phyloP scores from a whole-genome alignment of 2,888 invertebrate species.

The Brenthis hecate region DNA sequence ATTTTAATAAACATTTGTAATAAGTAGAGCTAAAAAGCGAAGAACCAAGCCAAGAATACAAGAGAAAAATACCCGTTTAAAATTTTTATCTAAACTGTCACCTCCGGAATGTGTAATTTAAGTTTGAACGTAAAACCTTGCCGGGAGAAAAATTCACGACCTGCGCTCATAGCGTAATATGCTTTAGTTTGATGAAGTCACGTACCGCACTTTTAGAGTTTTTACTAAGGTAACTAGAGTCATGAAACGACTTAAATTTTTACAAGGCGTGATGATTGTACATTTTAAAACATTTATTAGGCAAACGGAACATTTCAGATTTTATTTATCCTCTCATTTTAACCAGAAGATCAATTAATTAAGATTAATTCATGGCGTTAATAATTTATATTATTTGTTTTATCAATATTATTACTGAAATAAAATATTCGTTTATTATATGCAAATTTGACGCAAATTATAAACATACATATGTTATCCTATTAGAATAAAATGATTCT shows the following conservation, averaged over 20 bases:
- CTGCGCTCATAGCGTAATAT: constrained; percentile 53
- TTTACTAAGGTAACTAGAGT: constrained; percentile 39
- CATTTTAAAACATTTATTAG: constrained; percentile 14
- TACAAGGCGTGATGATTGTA: constrained; percentile 20
- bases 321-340: not conserved
- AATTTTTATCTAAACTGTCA: constrained; percentile 55
- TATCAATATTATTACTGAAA: too few relatives aligned
- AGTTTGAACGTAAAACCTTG: constrained; percentile 71
- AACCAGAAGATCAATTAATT: too few relatives aligned
- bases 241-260: constrained; percentile 32
- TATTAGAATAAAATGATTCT: too few relatives aligned
- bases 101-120: constrained; percentile 67
- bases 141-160: constrained; percentile 64
- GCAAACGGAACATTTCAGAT: not conserved
- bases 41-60: constrained; percentile 26
- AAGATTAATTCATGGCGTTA: too few relatives aligned
- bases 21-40: constrained; percentile 28
- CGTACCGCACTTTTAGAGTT: constrained; percentile 47
- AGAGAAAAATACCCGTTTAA: constrained; percentile 45
- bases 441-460: too few relatives aligned
- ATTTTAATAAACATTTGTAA: too few relatives aligned
- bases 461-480: too few relatives aligned
- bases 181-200: constrained; percentile 66
- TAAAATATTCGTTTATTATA: too few relatives aligned
- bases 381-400: too few relatives aligned